Conservation (phyloP, 2,888 invertebrate genomes). For the Dryocosmus kuriphilus region DNA sequence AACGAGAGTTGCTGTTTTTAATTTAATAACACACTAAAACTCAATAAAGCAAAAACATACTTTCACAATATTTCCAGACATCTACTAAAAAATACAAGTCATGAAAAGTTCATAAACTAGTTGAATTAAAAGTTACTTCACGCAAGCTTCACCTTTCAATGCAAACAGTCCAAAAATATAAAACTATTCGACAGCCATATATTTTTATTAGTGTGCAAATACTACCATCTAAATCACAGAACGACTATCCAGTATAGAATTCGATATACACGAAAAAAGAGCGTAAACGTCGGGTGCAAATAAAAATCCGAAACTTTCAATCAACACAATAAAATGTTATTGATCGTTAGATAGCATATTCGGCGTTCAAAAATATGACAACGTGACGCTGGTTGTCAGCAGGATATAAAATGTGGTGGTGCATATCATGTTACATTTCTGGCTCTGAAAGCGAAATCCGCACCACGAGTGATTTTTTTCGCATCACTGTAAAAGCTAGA, state of each 20-base stretch:
- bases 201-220: neutral
- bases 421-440: neutral
- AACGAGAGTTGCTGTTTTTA: no score
- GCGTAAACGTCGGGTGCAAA: neutral
- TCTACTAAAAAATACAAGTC: no score
- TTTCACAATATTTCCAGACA: no score
- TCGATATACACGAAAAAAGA: neutral
- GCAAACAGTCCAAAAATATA: neutral
- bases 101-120: no score
- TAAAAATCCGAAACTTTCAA: conserved; percentile 3
- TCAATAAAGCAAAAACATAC: no score
- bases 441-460: conserved; percentile 10
- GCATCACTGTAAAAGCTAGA: neutral
- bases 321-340: conserved; percentile 36
- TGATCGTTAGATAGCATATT: conserved; percentile 20
- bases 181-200: neutral
- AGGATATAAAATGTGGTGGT: conserved; percentile 12
- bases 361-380: neutral
- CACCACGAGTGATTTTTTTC: conserved; percentile 1
- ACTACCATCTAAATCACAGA: neutral
- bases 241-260: neutral
- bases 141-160: neutral
- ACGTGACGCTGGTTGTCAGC: conserved; percentile 16
- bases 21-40: no score
- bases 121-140: no score